These are phyloP conservation scores for Drosophila macrospina DNA, from an alignment of 2,888 invertebrate genomes.

Conservation along the genomic window DNA sequence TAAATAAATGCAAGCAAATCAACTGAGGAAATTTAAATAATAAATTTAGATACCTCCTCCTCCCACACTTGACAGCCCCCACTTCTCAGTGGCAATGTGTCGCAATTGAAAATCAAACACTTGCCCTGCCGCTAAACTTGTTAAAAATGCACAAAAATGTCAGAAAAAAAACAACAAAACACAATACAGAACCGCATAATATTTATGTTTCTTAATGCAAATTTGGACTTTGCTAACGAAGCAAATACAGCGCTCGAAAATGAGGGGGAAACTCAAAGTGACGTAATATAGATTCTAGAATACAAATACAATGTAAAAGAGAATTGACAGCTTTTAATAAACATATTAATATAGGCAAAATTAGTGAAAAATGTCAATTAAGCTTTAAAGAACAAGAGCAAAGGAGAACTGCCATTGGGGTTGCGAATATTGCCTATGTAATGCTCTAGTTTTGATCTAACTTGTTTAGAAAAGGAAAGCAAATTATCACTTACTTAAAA, in stretches of 20 bases:
- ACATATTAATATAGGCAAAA: background rate
- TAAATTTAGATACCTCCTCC: slow-evolving; percentile 61
- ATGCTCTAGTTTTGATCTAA: too few species aligned
- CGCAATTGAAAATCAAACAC: slow-evolving; percentile 59
- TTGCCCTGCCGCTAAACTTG: slow-evolving; percentile 59
- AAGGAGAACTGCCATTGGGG: too few species aligned
- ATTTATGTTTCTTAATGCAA: slow-evolving; percentile 73
- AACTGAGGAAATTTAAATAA: slow-evolving; percentile 71
- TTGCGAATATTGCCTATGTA: too few species aligned
- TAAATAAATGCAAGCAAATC: slow-evolving; percentile 70
- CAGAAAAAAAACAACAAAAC: slow-evolving; percentile 28
- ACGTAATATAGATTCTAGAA: slow-evolving; percentile 8
- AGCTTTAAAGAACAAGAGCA: background rate
- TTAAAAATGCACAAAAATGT: slow-evolving; percentile 58
- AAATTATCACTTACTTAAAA: too few species aligned
- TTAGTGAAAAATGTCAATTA: background rate
- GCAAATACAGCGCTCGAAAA: slow-evolving; percentile 52
- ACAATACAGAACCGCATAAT: slow-evolving; percentile 46
- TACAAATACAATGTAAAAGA: background rate
- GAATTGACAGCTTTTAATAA: background rate
- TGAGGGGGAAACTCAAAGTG: slow-evolving; percentile 6
- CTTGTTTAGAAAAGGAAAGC: too few species aligned
- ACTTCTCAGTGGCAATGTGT: slow-evolving; percentile 1
- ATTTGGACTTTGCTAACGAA: slow-evolving; percentile 67
- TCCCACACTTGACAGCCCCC: background rate